phyloP scores from a whole-genome alignment of 2,797 vertebrate species.

The Pelobates cultripes region DNA sequence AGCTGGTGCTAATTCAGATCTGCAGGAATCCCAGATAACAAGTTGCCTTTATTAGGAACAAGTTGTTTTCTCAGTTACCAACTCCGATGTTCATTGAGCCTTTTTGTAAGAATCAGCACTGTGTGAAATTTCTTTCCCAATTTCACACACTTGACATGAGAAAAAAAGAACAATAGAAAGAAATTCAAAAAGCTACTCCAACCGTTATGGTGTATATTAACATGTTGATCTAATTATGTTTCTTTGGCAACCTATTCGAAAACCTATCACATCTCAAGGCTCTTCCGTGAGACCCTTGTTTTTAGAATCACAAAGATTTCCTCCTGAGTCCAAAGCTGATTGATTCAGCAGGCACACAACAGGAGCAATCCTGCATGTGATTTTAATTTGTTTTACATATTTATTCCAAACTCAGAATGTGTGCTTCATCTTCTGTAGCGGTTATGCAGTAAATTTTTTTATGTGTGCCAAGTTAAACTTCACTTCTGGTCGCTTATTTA shows the following conservation, averaged over 20 bases:
- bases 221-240: slow-evolving; percentile 21
- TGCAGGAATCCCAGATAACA: slow-evolving; percentile 14
- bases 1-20: slow-evolving; percentile 27
- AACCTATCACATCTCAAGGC: neutral
- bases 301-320: neutral
- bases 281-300: neutral
- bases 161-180: slow-evolving; percentile 12
- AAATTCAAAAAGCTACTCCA: slow-evolving; percentile 23
- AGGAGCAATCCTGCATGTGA: neutral
- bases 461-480: neutral
- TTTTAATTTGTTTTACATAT: neutral
- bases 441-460: neutral
- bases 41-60: slow-evolving; percentile 20
- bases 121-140: slow-evolving; percentile 28
- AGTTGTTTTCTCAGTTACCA: slow-evolving; percentile 28
- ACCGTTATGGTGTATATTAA: slow-evolving; percentile 30
- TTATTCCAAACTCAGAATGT: neutral
- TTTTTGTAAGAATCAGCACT: neutral
- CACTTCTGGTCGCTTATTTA: neutral
- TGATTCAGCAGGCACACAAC: slow-evolving; percentile 2
- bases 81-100: slow-evolving; percentile 17
- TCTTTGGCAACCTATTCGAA: slow-evolving; percentile 14
- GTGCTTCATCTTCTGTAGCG: neutral
- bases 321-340: neutral
- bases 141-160: slow-evolving; percentile 21